Evolutionary conservation across 1,140 invertebrate species (phyloP), one percentile per base, ranked within the genome.

Genomic region (Pachyrhynchus sulphureomaculatus): DNA sequence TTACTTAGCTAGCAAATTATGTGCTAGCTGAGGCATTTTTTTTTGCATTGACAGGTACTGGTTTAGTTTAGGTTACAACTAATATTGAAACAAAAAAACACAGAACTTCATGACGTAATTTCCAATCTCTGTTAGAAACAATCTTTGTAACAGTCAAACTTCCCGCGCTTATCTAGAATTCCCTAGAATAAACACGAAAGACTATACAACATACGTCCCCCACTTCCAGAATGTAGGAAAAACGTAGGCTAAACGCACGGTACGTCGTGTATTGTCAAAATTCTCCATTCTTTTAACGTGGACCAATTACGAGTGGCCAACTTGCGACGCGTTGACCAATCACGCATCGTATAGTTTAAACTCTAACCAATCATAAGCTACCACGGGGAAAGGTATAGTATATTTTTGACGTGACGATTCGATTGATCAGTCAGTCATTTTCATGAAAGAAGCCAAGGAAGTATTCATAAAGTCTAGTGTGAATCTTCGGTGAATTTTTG

Each of bases 231-330:
- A 21, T 34, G 20, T 56, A 33, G 47, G n/a, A 60, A 48, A 60
- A 32, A 41, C 57, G 57, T 52, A n/a, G 34, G 6, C 26, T 13
- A 15, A 10, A 13, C 20, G 8, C 12, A 29, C 18, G 8, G 59
- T 18, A 48, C 12, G 60, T 62, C 37, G n/a, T 26, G 5, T 4
- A 10, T 42, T 32, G 33, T 24, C n/a, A 24, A 29, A 32, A 45
- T 54, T 53, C 59, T 41, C 36, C 42, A 48, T 18, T 24, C 45
- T 18, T 20, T 9, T 23, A 24, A 65, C 58, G 59, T 65, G 63
- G 56, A 55, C 60, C 58, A 65, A 62, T 65, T 9, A 32, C 37
- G 32, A 24, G n/a, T 18, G 10, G 51, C 54, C 60, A 62, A 48
- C 60, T 48, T 55, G 52, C 21, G 24, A 8, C 8, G 10, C 12